Percentiles rank a stretch among this genome's conserved stretches.
These are phyloP conservation scores for Hypothenemus hampei DNA, from an alignment of 1,140 invertebrate genomes.

Conservation along the genomic window DNA sequence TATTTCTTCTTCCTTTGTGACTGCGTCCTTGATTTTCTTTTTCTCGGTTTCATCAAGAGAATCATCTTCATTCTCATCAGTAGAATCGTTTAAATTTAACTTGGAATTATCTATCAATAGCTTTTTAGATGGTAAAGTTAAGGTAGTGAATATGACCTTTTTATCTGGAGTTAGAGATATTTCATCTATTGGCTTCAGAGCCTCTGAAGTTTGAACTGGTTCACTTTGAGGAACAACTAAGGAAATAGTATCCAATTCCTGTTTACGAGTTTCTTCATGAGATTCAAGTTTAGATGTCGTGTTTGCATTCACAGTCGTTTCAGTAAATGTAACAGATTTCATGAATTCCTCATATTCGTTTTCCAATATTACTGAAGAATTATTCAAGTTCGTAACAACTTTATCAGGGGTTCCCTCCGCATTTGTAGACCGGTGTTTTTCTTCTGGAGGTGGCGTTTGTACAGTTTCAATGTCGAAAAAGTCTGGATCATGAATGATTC, in stretches of 20 bases:
- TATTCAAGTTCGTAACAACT: constrained; percentile 19
- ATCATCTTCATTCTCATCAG: constrained; percentile 17
- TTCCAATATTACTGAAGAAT: constrained; percentile 29
- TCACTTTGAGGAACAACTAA: background rate
- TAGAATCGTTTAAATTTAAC: constrained; percentile 33
- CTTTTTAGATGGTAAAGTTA: constrained; percentile 30
- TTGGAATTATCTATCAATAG: constrained; percentile 27
- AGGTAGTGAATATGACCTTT: constrained; percentile 30
- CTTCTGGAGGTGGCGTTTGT: background rate
- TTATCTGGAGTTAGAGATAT: constrained; percentile 19
- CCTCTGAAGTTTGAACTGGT: background rate
- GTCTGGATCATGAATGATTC: background rate
- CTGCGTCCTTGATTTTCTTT: background rate
- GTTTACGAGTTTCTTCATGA: too few species aligned
- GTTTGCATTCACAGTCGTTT: too few species aligned
- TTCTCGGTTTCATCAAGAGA: constrained; percentile 2
- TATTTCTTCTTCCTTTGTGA: background rate
- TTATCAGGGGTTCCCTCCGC: background rate
- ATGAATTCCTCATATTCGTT: constrained; percentile 44
- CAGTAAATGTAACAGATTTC: constrained; percentile 32
- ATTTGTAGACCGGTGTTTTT: background rate
- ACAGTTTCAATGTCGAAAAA: constrained; percentile 1
- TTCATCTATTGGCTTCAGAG: background rate
- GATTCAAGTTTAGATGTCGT: too few species aligned
- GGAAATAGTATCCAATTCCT: background rate